Conservation (phyloP, 2,797 vertebrate genomes). For the Halcyon badia region DNA sequence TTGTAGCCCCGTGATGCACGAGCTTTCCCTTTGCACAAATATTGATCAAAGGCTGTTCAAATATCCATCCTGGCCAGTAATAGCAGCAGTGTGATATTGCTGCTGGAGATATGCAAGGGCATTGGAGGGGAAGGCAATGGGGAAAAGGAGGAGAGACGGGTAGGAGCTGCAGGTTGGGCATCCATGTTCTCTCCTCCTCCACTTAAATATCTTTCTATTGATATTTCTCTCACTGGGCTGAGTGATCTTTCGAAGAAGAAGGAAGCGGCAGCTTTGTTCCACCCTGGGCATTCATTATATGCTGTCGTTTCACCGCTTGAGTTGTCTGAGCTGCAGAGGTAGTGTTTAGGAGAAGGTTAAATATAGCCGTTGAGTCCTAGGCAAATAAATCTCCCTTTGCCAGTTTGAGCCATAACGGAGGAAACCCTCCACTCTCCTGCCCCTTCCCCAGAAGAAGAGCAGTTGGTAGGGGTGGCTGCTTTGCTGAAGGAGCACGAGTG, state of each 20-base stretch:
- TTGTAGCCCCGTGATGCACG: conserved; percentile 61
- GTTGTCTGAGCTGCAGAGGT: neutral
- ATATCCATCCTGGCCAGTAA: conserved; percentile 48
- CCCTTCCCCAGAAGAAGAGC: neutral
- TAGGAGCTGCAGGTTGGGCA: neutral
- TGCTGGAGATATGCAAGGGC: conserved; percentile 63
- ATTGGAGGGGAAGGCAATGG: neutral
- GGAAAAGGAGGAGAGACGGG: neutral
- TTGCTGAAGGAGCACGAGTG: fast-evolving
- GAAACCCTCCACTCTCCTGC: neutral
- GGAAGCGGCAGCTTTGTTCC: neutral
- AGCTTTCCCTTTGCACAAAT: conserved; percentile 75
- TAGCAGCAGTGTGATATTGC: conserved; percentile 36
- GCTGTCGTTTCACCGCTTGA: neutral
- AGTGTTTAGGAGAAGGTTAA: conserved; percentile 43
- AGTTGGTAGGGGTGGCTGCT: neutral
- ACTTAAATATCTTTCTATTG: conserved; percentile 25
- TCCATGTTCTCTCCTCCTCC: neutral
- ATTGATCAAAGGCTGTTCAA: conserved; percentile 73
- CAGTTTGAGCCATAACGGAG: neutral
- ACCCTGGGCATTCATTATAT: neutral
- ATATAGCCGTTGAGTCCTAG: neutral
- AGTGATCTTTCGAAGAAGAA: neutral
- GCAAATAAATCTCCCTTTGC: neutral
- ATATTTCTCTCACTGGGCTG: neutral